Percentiles rank a stretch among this genome's conserved stretches.
Conservation (phyloP, 2,797 vertebrate species). For the Pipistrellus kuhlii region DNA sequence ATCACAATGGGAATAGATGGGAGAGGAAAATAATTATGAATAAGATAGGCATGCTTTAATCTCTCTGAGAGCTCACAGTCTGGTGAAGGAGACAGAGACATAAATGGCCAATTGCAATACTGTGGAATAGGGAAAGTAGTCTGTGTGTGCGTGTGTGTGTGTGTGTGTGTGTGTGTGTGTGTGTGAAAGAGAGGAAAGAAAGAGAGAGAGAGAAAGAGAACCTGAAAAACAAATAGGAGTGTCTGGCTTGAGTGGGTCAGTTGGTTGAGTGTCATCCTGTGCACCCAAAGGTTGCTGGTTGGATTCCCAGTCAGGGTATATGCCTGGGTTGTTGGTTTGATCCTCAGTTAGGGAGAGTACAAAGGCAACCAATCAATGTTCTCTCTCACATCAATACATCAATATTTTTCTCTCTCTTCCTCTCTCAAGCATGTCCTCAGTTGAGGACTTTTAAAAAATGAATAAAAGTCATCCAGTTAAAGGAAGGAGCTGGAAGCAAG, state of each 20-base stretch:
- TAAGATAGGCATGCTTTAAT: background rate
- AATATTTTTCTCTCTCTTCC: no score
- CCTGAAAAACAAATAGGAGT: background rate
- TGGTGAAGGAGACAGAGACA: background rate
- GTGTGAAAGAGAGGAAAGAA: background rate
- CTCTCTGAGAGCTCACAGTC: background rate
- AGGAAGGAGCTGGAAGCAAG: background rate
- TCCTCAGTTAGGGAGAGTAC: background rate
- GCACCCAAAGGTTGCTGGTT: background rate
- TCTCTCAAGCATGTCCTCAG: no score
- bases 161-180: no score
- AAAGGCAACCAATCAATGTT: no score
- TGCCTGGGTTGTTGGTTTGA: no score
- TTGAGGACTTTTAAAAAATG: background rate
- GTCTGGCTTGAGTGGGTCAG: no score
- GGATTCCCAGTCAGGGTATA: background rate
- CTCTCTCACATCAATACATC: no score
- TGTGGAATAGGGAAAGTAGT: background rate
- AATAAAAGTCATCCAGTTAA: background rate
- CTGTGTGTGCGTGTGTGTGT: background rate
- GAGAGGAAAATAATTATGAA: background rate
- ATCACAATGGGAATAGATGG: background rate
- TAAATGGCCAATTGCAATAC: background rate
- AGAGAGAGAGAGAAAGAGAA: background rate
- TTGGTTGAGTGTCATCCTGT: background rate